Evolutionary conservation across 37 sponge, comb jelly and placozoan genomes (phyloP).

Genomic region (Axinella damicornis): DNA sequence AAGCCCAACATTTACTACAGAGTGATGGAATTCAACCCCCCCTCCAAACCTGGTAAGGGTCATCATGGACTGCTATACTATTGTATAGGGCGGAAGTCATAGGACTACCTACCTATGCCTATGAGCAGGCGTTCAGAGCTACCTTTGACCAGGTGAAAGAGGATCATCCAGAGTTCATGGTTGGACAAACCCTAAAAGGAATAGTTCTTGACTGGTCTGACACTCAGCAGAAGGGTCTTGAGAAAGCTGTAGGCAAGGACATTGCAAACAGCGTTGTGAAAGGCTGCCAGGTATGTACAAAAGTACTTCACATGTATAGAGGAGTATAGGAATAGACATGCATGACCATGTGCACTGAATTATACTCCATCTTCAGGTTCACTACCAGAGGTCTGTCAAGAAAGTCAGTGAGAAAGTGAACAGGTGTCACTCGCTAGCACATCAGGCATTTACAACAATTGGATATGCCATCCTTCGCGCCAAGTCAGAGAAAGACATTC

Average conservation of each 20-base stretch:
- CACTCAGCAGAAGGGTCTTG: constrained; percentile 24
- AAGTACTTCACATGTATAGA: background rate
- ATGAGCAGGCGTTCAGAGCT: too few relatives aligned
- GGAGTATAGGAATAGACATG: too few relatives aligned
- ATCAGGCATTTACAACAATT: constrained; percentile 42
- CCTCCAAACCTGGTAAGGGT: too few relatives aligned
- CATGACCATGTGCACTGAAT: background rate
- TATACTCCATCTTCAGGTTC: constrained; percentile 8
- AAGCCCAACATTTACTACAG: too few relatives aligned
- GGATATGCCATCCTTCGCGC: constrained; percentile 8
- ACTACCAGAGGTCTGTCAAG: constrained; percentile 32
- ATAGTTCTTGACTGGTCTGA: constrained; percentile 49
- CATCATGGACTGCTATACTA: too few relatives aligned
- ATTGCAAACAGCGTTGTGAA: constrained; percentile 24
- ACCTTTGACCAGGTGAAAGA: too few relatives aligned
- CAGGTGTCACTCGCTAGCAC: constrained; percentile 6
- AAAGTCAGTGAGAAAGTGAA: constrained; percentile 33
- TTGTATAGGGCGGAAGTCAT: too few relatives aligned
- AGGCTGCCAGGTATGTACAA: constrained; percentile 26
- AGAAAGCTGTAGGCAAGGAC: constrained; percentile 36
- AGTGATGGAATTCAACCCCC: too few relatives aligned
- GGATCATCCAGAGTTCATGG: too few relatives aligned
- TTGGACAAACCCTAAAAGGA: too few relatives aligned
- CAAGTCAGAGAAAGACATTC: background rate
- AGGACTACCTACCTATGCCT: too few relatives aligned